Percentiles rank a stretch among this genome's conserved stretches.
These are phyloP conservation scores for Neodiprion fabricii DNA, from an alignment of 1,140 invertebrate species.

Conservation along the genomic window DNA sequence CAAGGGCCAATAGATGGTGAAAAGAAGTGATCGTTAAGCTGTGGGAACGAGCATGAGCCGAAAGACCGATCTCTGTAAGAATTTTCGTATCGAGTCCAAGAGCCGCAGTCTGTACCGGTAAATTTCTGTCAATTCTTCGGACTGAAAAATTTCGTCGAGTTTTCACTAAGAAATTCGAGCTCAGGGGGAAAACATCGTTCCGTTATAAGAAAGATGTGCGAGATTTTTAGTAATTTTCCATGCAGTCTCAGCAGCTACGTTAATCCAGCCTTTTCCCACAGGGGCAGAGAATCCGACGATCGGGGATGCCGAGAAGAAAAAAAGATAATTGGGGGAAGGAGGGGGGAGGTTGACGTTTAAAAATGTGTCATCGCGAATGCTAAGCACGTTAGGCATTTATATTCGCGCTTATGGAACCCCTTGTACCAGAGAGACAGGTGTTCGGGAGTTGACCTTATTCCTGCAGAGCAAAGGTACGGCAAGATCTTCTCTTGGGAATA, in stretches of 20 bases:
- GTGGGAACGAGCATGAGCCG: too few species aligned
- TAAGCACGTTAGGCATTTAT: not conserved
- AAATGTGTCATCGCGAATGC: not conserved
- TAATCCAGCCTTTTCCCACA: not conserved
- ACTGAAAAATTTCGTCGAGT: too few species aligned
- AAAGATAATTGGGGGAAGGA: not conserved
- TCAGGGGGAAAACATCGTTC: too few species aligned
- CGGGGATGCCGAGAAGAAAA: not conserved
- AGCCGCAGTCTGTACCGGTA: too few species aligned
- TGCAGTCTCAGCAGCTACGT: not conserved
- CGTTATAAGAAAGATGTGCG: too few species aligned
- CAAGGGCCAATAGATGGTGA: too few species aligned
- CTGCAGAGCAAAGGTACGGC: not conserved
- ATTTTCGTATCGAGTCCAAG: too few species aligned
- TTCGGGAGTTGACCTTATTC: not conserved
- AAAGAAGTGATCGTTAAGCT: too few species aligned
- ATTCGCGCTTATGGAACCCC: not conserved
- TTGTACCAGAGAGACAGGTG: not conserved
- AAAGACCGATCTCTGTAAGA: too few species aligned
- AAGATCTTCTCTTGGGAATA: constrained; percentile 3
- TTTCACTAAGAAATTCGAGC: too few species aligned
- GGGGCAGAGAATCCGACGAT: not conserved
- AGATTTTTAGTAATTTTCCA: not conserved
- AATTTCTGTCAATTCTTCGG: too few species aligned
- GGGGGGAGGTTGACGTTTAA: not conserved